Base-by-base conservation (phyloP, 2,888 invertebrate species). In the Tortricodes alternella region DNA sequence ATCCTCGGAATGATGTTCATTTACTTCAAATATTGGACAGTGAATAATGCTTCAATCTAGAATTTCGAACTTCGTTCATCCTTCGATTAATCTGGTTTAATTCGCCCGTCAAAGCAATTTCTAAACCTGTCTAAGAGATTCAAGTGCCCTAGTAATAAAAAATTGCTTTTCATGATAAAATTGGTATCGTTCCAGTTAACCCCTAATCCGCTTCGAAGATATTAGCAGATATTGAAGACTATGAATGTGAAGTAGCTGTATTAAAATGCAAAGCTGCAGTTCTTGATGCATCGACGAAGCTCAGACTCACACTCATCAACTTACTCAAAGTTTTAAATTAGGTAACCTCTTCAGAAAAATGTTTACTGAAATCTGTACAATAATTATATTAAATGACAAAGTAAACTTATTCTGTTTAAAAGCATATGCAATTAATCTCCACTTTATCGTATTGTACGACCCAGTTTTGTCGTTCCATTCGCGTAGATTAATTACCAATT, bases 401-500 rank as follows among this genome's bases (percentile, higher is more conserved):
- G 46, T 48, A 34, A 29, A 41, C 46, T 21, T 48, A 15, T 55
- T 41, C 55, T 37, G 35, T 23, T 43, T 29, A 15, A 53, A 55
- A 43, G 27, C 35, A 55, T 35, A 49, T 35, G 43, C 48, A 65
- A 67, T 72, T 71, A 73, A 78, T 78, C 65, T 74, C 61, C 67
- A 68, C 70, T 74, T 78, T 76, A 77, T 75, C 69, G 70, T 65
- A 65, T 65, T 74, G 49, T 43, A 44, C 58, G 79, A 71, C 81
- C 83, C 62, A 80, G 64, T 76, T 83, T 70, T 64, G 60, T 61
- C 60, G 55, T 58, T 59, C 57, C 62, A 67, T 67, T 73, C 66
- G 66, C 63, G 62, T 69, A 73, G 70, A 80, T 77, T 79, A 78
- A 80, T 83, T 73, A 74, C 67, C 66, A 74, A 76, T 78, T 76